Base-by-base conservation (phyloP, 2,888 invertebrate species). In the Uloborus plumipes region DNA sequence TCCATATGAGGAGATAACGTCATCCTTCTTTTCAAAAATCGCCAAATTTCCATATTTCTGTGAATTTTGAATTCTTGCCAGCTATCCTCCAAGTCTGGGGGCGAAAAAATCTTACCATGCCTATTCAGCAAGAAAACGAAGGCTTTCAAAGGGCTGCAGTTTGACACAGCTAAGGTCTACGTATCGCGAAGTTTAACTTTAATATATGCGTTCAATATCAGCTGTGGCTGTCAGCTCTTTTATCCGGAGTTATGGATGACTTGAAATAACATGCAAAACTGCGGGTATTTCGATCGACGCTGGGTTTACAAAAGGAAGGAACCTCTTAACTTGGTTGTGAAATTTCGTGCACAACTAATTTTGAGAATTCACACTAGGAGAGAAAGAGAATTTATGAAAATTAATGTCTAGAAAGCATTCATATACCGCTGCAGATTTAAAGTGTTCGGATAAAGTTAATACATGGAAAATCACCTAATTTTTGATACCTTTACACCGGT, bases 181-280 rank as follows among this genome's bases (percentile, higher is more conserved):
- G 31, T 31, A 31, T 16, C 16, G 47, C 9, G 47, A 31, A 39
- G 15, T 18, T 64, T 64, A 55, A 58, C 64, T 64, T 64, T 70
- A 64, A 70, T 70, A 64, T 77, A 70, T 70, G 70, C 77, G 55
- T 13, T 71, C 64, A 26, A 58, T 64, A 78, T 78, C 71, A 65
- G 70, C 64, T 71, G 78, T 15, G 49, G 20, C 49, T 78, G 71
- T 78, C 78, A 78, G 65, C 70, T 66, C 76, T 59, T 78, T 78
- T 71, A 78, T 71, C 31, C 7, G 18, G 18, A 6, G 65, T 78
- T 71, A 78, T 78, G 65, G 65, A 78, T 78, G 71, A 65, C 49
- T 47, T 62, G 70, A 55, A 65, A 70, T 71, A 78, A 58, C 65
- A 58, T 71, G 78, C 58, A 71, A 78, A 78, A 71, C 71, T 61